phyloP scores from a whole-genome alignment of 2,797 vertebrate species.

The Spea hammondii region DNA sequence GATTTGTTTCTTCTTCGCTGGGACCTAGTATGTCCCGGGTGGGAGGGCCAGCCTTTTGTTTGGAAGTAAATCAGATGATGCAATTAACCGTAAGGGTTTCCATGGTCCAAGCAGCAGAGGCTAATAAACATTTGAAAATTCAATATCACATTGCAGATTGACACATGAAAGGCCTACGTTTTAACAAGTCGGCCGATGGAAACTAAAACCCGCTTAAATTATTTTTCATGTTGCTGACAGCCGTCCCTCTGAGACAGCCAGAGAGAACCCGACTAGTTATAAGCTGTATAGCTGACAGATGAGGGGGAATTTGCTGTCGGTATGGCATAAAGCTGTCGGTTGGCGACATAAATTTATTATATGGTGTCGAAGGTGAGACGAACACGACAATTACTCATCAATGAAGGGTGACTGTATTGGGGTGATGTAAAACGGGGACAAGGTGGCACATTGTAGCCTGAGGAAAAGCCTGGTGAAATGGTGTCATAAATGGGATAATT shows the following conservation, averaged over 20 bases:
- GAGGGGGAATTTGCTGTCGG: neutral
- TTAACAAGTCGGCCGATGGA: neutral
- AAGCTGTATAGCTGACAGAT: neutral
- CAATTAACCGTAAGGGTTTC: constrained; percentile 31
- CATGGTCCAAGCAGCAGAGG: neutral
- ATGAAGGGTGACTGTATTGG: neutral
- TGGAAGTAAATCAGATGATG: constrained; percentile 9
- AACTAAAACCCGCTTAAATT: constrained; percentile 2
- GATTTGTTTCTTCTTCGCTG: neutral
- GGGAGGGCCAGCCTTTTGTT: constrained; percentile 13
- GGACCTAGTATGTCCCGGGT: constrained; percentile 7
- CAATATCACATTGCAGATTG: neutral
- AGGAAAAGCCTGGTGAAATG: too few relatives aligned
- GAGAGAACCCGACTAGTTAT: neutral
- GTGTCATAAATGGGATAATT: too few relatives aligned
- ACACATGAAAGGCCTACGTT: constrained; percentile 10
- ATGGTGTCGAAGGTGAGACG: constrained; percentile 4
- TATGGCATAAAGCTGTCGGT: neutral
- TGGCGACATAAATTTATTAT: constrained; percentile 14
- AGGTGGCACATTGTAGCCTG: too few relatives aligned
- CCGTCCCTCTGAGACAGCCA: neutral
- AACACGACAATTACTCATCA: constrained; percentile 6
- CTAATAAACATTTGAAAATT: neutral
- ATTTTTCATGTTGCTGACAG: neutral
- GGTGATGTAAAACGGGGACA: neutral